Base-by-base conservation (phyloP, 2,797 vertebrate genomes). In the Rhabdomys pumilio region DNA sequence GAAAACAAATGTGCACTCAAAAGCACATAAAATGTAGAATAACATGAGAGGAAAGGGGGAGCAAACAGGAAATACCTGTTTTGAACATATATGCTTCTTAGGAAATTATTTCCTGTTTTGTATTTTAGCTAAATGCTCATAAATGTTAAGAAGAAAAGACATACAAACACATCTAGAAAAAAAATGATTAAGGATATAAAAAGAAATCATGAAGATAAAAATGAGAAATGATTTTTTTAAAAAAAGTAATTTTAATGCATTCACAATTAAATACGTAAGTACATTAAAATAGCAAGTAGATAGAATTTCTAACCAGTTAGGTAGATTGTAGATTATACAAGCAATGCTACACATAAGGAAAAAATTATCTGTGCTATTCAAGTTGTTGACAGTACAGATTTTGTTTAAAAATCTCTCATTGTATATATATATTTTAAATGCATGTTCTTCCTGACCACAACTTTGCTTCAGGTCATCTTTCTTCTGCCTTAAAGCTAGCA, bases 241-340 rank as follows among this genome's bases (percentile, higher is more conserved):
- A 88, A 67, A 53, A 86, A 89, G 47, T 77, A 53, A 95, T 83
- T 89, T 47, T 14, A 90, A 47, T 77, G 1, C 2, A 81, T 38
- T 91, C 29, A 81, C 0, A 84, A 73, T 61, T 85, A 65, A 79
- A 14, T 20, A 72, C 7, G 55, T 75, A n/a, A 14, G 0, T 17
- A 57, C 80, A 84, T 76, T 93, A 63, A 95, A 85, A 90, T 86
- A 88, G 79, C 3, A 84, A 59, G 24, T 12, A 93, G 15, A 81
- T 50, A 77, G 4, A 3, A 95, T 6, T 82, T 91, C 93, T 89
- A 94, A 53, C 24, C 26, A 86, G 9, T 13, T 65, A 65, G 69
- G 29, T n/a, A 91, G 82, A 55, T 55, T 87, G 67, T 75, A 50
- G 38, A 75, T 67, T 72, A 20, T 72, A 29, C 2, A 89, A 87